A percentile compares a stretch with the other conserved stretches of the same genome.
Evolutionary conservation across 2,888 invertebrate species (phyloP).

Genomic region (Smittia aterrima): DNA sequence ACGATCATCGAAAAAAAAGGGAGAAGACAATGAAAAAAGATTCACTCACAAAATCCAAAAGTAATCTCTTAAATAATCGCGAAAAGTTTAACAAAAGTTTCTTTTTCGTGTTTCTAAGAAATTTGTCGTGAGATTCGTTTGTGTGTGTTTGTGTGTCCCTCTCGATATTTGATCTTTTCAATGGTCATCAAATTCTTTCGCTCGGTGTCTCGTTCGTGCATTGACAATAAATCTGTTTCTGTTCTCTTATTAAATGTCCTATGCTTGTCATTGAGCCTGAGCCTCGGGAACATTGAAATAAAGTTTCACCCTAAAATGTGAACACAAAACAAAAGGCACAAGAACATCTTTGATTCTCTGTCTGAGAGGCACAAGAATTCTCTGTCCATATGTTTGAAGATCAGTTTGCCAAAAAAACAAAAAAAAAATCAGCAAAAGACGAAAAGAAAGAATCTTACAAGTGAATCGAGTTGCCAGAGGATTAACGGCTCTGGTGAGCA

Average conservation of each 20-base stretch:
- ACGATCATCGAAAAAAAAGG: background rate
- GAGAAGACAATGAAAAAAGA: background rate
- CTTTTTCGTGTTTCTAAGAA: background rate
- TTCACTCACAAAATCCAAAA: constrained; percentile 25
- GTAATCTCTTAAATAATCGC: constrained; percentile 38
- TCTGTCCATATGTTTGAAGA: background rate
- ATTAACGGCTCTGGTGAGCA: background rate
- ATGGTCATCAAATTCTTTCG: constrained; percentile 39
- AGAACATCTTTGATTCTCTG: background rate
- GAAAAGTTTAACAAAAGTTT: background rate
- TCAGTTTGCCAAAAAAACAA: no score
- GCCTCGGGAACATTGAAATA: background rate
- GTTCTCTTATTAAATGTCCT: constrained; percentile 33
- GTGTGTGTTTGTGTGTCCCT: constrained; percentile 9
- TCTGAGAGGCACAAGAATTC: no score
- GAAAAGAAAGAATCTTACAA: background rate
- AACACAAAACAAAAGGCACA: background rate
- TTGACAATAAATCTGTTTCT: constrained; percentile 36
- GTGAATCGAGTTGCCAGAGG: background rate
- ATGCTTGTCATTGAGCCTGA: constrained; percentile 31
- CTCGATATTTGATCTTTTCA: constrained; percentile 40
- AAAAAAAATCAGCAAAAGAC: background rate
- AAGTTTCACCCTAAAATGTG: background rate
- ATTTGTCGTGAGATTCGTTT: background rate
- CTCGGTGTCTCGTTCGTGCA: background rate